phyloP scores from a whole-genome alignment of 2,888 invertebrate species.

The Tipula unca region DNA sequence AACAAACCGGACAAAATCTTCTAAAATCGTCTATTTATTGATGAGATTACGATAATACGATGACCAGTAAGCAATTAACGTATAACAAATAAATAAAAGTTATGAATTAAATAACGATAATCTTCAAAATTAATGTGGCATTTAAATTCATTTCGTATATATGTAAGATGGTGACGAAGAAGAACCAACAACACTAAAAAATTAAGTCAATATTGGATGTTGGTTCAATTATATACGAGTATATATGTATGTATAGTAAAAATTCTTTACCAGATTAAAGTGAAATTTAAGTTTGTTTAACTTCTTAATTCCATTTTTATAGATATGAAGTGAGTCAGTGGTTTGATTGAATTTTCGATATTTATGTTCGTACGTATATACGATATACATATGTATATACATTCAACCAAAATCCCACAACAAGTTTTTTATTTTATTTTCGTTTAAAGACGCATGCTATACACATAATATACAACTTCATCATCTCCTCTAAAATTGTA shows the following conservation, averaged over 20 bases:
- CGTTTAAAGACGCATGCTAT: neutral
- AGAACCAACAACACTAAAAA: neutral
- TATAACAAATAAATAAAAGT: neutral
- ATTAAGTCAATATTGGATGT: neutral
- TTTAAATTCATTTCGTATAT: neutral
- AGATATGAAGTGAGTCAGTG: neutral
- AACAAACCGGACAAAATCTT: neutral
- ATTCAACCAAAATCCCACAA: neutral
- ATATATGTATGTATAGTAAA: too few species aligned
- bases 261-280: neutral
- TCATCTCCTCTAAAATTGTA: neutral
- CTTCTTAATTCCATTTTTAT: conserved; percentile 8
- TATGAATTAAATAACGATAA: conserved; percentile 2
- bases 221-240: neutral
- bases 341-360: neutral
- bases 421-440: neutral
- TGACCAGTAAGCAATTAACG: conserved; percentile 2
- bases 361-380: too few species aligned
- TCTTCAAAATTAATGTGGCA: neutral
- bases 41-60: neutral
- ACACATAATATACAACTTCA: neutral
- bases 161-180: neutral
- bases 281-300: neutral
- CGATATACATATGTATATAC: too few species aligned
- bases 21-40: neutral